Percentiles rank a stretch among this genome's conserved stretches.
These are phyloP conservation scores for Papilio glaucus DNA, from an alignment of 1,140 invertebrate genomes.

Conservation along the genomic window DNA sequence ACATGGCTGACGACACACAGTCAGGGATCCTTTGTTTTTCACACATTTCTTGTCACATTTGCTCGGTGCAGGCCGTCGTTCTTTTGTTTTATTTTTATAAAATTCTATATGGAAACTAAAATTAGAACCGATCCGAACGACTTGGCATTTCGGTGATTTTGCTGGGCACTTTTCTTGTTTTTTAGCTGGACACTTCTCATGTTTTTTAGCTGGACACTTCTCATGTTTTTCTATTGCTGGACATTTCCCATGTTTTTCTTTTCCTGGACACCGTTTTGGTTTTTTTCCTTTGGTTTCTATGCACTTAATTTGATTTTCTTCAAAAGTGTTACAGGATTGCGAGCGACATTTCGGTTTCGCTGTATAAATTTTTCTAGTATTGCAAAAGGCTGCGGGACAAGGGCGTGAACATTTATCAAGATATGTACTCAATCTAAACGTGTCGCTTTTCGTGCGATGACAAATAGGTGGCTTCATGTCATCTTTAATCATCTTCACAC, in stretches of 20 bases:
- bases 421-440: not conserved
- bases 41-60: constrained; percentile 8
- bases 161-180: constrained; percentile 29
- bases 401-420: not conserved
- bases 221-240: constrained; percentile 8
- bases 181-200: constrained; percentile 25
- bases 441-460: not conserved
- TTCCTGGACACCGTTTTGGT: not conserved
- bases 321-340: constrained; percentile 7
- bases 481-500: constrained; percentile 17
- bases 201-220: constrained; percentile 25
- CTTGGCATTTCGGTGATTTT: constrained; percentile 41
- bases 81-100: constrained; percentile 48
- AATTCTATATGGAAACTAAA: constrained; percentile 60
- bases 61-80: not conserved
- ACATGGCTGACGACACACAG: not conserved
- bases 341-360: constrained; percentile 8
- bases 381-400: not conserved
- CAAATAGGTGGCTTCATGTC: not conserved
- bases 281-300: not conserved
- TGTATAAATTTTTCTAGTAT: not conserved
- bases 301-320: not conserved
- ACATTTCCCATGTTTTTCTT: not conserved
- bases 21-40: constrained; percentile 13
- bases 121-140: constrained; percentile 54